Evolutionary conservation across 2,113 vertebrate species (phyloP), one percentile per base, ranked within the genome.

Genomic region (Brevimyrus niger): DNA sequence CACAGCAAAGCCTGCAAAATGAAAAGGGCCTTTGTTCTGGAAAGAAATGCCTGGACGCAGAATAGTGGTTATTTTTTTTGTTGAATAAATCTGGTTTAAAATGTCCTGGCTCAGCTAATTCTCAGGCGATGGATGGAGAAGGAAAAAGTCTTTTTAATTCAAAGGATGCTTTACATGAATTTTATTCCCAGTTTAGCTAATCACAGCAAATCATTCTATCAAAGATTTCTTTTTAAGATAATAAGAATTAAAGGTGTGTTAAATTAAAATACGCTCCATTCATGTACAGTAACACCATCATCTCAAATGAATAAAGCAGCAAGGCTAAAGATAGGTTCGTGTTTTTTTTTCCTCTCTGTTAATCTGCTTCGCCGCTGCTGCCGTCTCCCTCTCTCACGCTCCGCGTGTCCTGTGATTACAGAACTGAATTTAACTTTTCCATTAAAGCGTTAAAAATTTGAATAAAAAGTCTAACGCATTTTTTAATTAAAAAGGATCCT

Each of bases 401-500:
- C 80, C 90, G 87, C 94, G 94, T 94, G 94, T 93, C 93, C 95
- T 94, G 93, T 95, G 94, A 95, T 94, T 94, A 92, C 92, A 93
- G 93, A 95, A 92, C 94, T 93, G 93, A 95, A 95, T 96, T 95
- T 94, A 95, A 95, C 95, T 93, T 90, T 94, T 94, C 95, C 95
- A 95, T 96, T 95, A 96, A 95, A 96, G 96, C 94, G 95, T 96
- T 96, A 95, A 96, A 96, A 94, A 94, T 95, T 95, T 95, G 94
- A 95, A 96, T 95, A 96, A 95, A 94, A 95, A 93, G 90, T 91
- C 91, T 92, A 95, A 96, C 95, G 93, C 93, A 94, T 95, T 96
- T 97, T 97, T 97, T 97, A 96, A 96, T 96, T 97, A 96, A 95
- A 95, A 96, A 96, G 95, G 95, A 96, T 96, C 95, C 96, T 96